phyloP scores from a whole-genome alignment of 2,888 invertebrate genomes.

The Omphaloscelis lunosa region DNA sequence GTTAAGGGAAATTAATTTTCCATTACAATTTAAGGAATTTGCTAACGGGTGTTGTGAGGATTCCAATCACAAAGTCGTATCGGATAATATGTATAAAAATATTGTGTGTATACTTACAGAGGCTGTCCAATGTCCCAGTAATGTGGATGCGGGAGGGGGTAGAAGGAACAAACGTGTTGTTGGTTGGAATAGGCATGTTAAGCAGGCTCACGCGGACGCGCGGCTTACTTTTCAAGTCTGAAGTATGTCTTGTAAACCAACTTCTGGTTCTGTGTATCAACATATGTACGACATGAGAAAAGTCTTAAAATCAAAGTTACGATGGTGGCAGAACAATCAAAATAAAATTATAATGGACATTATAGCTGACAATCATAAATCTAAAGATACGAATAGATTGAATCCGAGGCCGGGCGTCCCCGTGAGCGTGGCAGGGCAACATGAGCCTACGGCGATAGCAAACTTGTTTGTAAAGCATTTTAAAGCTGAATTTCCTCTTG shows the following conservation, averaged over 20 bases:
- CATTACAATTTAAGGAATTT: not conserved
- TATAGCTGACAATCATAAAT: not conserved
- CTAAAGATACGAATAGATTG: not conserved
- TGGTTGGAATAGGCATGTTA: too few relatives aligned
- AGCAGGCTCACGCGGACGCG: conserved; percentile 19
- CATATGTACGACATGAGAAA: not conserved
- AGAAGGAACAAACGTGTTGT: conserved; percentile 1
- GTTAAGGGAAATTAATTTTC: not conserved
- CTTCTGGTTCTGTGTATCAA: not conserved
- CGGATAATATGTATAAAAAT: not conserved
- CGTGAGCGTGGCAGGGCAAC: too few relatives aligned
- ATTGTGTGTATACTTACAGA: not conserved
- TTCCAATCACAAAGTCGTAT: not conserved
- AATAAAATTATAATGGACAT: not conserved
- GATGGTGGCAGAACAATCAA: not conserved
- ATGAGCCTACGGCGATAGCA: too few relatives aligned
- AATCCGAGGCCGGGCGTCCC: not conserved
- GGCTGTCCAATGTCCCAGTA: not conserved
- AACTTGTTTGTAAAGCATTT: too few relatives aligned
- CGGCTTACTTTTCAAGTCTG: conserved; percentile 8
- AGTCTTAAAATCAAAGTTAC: conserved; percentile 1
- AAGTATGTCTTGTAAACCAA: not conserved
- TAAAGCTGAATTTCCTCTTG: too few relatives aligned
- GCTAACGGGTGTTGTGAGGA: not conserved
- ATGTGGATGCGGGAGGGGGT: not conserved